phyloP scores from a whole-genome alignment of 1,140 invertebrate species.

The Zaprionus camerounensis region DNA sequence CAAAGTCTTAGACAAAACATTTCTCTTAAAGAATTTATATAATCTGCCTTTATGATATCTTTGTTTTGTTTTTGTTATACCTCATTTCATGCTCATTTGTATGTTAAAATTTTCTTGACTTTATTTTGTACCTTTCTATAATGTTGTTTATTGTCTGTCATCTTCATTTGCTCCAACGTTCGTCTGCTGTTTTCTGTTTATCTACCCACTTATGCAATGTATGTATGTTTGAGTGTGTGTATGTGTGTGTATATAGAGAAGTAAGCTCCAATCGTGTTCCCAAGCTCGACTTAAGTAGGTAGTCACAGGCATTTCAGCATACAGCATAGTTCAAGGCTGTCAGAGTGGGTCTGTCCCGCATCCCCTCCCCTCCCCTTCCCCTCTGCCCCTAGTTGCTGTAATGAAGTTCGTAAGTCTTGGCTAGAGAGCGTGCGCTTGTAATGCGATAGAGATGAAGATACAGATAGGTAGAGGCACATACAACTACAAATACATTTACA shows the following conservation, averaged over 20 bases:
- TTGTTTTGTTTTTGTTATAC: not conserved
- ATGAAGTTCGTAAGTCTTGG: constrained; percentile 23
- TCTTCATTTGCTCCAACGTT: not conserved
- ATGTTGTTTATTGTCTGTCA: not conserved
- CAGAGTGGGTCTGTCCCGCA: not conserved
- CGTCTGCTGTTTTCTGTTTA: not conserved
- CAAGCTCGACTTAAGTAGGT: constrained; percentile 37
- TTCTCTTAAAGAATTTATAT: not conserved
- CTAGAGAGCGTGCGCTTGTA: constrained; percentile 22
- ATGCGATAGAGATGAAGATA: constrained; percentile 25
- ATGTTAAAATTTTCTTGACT: not conserved
- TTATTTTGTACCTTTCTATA: not conserved
- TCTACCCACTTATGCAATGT: constrained; percentile 20
- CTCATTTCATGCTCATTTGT: not conserved
- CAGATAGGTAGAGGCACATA: constrained; percentile 22
- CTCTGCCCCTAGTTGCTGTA: not conserved
- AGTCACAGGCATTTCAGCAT: not conserved
- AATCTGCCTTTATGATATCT: not conserved
- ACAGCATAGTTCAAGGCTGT: constrained; percentile 44
- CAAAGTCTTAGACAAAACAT: not conserved
- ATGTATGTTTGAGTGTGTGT: not conserved
- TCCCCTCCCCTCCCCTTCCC: not conserved
- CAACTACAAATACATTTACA: constrained; percentile 44
- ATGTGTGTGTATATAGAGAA: not conserved
- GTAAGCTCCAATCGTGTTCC: constrained; percentile 45